Percentiles rank a stretch among this genome's conserved stretches.
phyloP scores from a whole-genome alignment of 2,888 invertebrate species.

The Ariolimax columbianus region DNA sequence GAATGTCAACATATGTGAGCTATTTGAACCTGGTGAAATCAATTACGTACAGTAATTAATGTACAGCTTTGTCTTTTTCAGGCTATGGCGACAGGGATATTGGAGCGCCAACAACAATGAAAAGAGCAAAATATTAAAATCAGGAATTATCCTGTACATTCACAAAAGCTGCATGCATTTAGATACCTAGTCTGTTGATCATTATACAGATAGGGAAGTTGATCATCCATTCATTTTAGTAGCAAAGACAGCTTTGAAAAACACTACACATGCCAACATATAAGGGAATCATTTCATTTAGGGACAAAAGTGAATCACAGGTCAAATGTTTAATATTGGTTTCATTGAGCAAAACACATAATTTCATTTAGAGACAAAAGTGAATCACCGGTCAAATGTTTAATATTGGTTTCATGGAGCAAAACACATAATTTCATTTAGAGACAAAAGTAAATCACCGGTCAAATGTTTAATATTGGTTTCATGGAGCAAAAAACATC shows the following conservation, averaged over 20 bases:
- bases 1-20: no score
- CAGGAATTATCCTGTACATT: neutral
- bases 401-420: neutral
- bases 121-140: neutral
- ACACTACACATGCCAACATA: no score
- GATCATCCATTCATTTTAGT: neutral
- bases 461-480: no score
- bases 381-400: neutral
- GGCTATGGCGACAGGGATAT: neutral
- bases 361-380: neutral
- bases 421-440: neutral
- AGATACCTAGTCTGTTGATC: neutral
- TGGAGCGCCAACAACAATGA: neutral
- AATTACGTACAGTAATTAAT: no score
- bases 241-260: neutral
- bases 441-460: neutral
- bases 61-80: neutral
- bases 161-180: neutral
- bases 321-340: no score
- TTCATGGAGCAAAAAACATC: no score
- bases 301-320: no score
- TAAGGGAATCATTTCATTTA: no score
- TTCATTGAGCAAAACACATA: neutral
- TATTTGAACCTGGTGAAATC: no score
- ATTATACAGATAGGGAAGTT: neutral